Base-by-base conservation (phyloP, 2,888 invertebrate species). In the Frankliniella fusca region DNA sequence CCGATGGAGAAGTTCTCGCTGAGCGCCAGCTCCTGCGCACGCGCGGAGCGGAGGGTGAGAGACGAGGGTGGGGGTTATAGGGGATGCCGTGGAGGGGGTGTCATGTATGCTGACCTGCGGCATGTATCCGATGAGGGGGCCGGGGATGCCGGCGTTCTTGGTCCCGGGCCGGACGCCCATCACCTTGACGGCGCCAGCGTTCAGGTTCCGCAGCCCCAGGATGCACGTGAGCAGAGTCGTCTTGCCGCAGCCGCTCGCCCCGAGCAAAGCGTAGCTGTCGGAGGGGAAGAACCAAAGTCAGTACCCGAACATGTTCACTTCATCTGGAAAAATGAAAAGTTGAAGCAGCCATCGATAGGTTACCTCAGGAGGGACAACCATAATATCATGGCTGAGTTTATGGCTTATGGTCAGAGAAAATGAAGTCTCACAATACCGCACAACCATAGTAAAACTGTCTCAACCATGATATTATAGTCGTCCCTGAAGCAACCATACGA, bases 51-150 rank as follows among this genome's bases (percentile, higher is more conserved):
- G 1, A 12, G 18, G 2, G 18, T 12, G 54, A 12, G 54, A 54
- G 18, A 15, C 50, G 50, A 9, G 15, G 54, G 54, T 2, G 54
- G 54, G 18, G 18, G 50, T 15, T 9, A 9, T 15, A 54, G 54
- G 54, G 54, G 54, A 9, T 2, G 54, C 15, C 5, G 12, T 3
- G 15, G 54, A 9, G 54, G 54, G 54, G 38, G 38, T 5, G 38
- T 38, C 5, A 38, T 54, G 18, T 54, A 3, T 5, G 48, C 83
- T 84, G 87, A 92, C 70, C 70, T 76, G 70, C 23, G 96, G 96
- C 96, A 96, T 96, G 86, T 95, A 96, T 18, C 96, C 96, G 2
- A 96, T 93, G 83, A 91, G 88, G 5, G 91, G 90, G 3, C 94
- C 96, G 80, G 90, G 95, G 85, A 90, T 92, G 84, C 89, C 94